Evolutionary conservation across 1,140 invertebrate genomes (phyloP), one percentile per base, ranked within the genome.

Genomic region (Lasioglossum baleicum): DNA sequence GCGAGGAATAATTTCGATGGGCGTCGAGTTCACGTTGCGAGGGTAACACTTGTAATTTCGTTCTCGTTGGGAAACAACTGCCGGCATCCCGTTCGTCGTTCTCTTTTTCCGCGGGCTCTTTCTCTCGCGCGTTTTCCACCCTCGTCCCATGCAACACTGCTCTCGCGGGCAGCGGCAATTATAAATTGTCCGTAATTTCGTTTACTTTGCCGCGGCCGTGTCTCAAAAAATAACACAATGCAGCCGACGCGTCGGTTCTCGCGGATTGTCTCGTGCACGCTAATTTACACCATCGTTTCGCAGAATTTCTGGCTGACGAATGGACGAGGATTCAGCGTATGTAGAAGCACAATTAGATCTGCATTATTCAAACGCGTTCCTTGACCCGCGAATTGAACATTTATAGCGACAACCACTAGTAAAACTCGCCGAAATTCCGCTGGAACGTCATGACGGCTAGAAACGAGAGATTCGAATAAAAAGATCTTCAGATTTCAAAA

Each of bases 151-250:
- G 13, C 10, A 13, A 17, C 48, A 26, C 44, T 69, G 42, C n/a
- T 51, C 74, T 51, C 74, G 72, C 26, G 48, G 58, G 73, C 82
- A 64, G 17, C 74, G 56, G 78, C 83, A 87, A 88, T 88, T 87
- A 83, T 74, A 81, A 88, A 88, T 88, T 86, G 87, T 86, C 82
- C 83, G 81, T 80, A 85, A 87, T 88, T 88, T 85, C 83, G 84
- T 82, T 72, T 83, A 64, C 76, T 65, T 74, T 68, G 63, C 75
- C 63, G 68, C 68, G 75, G 83, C 75, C 74, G 63, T 73, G 78
- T 67, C 65, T 67, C 48, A 40, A 66, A 48, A 53, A 73, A 73
- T 72, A 64, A 64, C 66, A 40, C 40, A 72, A 48, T 67, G 42
- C 42, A 11, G n/a, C 10, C 48, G 75, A 17, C 67, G 22, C 48